Percentiles rank a stretch among this genome's conserved stretches.
Conservation (phyloP, 2,888 invertebrate species). For the Sphaerophoria rueppellii region DNA sequence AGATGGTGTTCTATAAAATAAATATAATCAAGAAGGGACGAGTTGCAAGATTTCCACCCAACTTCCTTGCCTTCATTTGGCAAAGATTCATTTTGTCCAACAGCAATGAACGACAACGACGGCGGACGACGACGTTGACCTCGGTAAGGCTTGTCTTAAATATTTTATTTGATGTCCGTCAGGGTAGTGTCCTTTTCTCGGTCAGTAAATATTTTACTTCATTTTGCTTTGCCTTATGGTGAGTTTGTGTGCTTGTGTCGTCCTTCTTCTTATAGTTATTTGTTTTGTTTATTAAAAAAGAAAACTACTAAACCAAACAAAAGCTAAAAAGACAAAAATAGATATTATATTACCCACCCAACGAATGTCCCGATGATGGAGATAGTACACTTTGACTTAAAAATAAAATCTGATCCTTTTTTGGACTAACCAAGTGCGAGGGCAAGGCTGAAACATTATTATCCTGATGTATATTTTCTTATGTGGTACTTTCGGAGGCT, state of each 20-base stretch:
- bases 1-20: conserved; percentile 59
- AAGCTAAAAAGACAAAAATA: background rate
- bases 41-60: background rate
- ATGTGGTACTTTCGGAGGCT: background rate
- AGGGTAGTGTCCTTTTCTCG: conserved; percentile 9
- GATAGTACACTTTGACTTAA: background rate
- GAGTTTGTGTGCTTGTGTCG: background rate
- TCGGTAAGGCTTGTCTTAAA: conserved; percentile 12
- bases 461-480: conserved; percentile 8
- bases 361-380: too few relatives aligned
- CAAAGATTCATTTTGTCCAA: background rate
- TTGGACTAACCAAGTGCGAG: background rate
- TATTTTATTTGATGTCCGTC: conserved; percentile 37
- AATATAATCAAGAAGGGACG: conserved; percentile 36
- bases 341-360: background rate
- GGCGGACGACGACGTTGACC: background rate
- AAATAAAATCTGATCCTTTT: conserved; percentile 15
- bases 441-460: conserved; percentile 16
- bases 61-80: background rate
- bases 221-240: background rate
- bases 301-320: background rate
- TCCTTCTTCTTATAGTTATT: conserved; percentile 17
- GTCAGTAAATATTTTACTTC: conserved; percentile 37
- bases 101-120: background rate
- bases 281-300: conserved; percentile 54